Evolutionary conservation across 1,140 invertebrate species (phyloP), one percentile per base, ranked within the genome.

Genomic region (Caenorhabditis latens): DNA sequence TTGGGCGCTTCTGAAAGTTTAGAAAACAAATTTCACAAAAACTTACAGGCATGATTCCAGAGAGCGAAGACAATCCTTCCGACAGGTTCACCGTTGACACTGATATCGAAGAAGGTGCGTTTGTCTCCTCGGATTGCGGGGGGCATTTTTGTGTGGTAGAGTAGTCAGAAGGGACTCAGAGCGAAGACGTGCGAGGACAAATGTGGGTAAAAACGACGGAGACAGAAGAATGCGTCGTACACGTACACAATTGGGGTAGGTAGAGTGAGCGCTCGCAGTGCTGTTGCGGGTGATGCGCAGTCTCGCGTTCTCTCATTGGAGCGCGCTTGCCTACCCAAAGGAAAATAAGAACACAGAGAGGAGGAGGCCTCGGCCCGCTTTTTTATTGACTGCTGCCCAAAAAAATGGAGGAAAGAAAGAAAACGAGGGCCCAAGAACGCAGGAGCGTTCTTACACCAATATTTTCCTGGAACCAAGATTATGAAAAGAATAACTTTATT

Each of bases 41-140:
- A 79, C 71, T 67, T 67, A 84, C 84, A 58, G 48, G 96, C 95
- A 94, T 99, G 97, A 13, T 97, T 96, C 94, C 97, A 99, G 14
- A 99, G 93, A 94, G 97, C 96, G 93, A 98, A 96, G 84, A 96
- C 94, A 92, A 98, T 96, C 88, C 96, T 95, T 87, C 97, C 96
- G 82, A 96, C 93, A 16, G 95, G 94, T 90, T 95, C 94, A 86
- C 94, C 94, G 93, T 97, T 90, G 13, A 92, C 89, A 13, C 71
- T 82, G 46, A 91, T 88, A 79, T 91, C 91, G 86, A 91, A 90
- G 55, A 91, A 91, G 0, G 71, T n/a, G 8, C 71, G 43, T 50
- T 79, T 79, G 21, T 79, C n/a, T 14, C 71, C 71, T 21, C 71
- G 43, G n/a, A 13, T 32, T 6, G 14, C 40, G 9, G 71, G 21